Conservation (phyloP, 1,140 invertebrate genomes). For the Heliconius melpomene region DNA sequence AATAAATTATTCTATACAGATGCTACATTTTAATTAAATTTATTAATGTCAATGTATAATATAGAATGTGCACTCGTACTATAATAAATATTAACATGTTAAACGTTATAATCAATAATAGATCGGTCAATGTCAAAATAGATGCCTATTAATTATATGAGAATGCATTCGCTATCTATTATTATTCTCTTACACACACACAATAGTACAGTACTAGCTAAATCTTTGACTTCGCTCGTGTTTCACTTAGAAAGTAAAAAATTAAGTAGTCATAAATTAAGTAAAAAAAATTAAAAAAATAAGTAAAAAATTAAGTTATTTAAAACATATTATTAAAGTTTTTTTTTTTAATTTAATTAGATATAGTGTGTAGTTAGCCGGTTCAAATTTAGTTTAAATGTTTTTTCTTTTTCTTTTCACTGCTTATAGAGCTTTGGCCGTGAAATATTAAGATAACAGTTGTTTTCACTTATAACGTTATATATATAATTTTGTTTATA, state of each 20-base stretch:
- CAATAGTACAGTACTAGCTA: not conserved
- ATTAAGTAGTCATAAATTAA: no score
- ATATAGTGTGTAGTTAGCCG: not conserved
- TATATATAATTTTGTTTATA: no score
- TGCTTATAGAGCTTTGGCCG: not conserved
- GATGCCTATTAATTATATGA: constrained; percentile 13
- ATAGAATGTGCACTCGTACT: not conserved
- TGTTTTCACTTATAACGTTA: not conserved
- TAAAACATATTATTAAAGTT: not conserved
- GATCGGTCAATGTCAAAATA: constrained; percentile 15
- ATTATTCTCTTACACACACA: not conserved
- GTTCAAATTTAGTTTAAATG: not conserved
- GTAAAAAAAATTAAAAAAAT: no score
- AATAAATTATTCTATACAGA: not conserved
- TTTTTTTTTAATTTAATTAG: no score
- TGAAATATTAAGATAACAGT: not conserved
- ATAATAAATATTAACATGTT: not conserved
- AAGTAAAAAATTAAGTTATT: not conserved
- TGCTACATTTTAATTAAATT: not conserved
- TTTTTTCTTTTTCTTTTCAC: not conserved
- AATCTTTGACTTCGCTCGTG: not conserved
- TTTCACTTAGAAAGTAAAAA: not conserved
- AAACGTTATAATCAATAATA: constrained; percentile 13
- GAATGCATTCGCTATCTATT: constrained; percentile 12
- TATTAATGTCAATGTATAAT: not conserved